These are phyloP conservation scores for Drosophila macrothrix DNA, from an alignment of 2,888 invertebrate genomes.

Conservation along the genomic window DNA sequence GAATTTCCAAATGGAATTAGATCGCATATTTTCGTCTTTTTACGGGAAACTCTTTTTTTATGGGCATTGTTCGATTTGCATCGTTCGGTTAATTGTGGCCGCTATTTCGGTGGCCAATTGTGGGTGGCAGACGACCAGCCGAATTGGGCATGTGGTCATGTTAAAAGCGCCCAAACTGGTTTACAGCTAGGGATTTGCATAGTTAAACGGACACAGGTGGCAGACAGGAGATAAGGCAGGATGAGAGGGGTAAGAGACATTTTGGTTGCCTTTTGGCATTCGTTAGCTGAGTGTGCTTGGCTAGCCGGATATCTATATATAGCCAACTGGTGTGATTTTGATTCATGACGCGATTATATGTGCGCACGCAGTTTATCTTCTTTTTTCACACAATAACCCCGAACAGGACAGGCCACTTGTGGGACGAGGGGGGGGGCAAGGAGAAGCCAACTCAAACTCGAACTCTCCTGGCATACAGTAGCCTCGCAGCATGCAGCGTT, in stretches of 20 bases:
- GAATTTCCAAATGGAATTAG: slow-evolving; percentile 57
- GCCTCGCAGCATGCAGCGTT: slow-evolving; percentile 49
- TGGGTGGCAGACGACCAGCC: slow-evolving; percentile 68
- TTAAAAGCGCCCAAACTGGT: slow-evolving; percentile 41
- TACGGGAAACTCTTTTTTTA: slow-evolving; percentile 38
- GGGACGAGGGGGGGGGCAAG: too few species aligned
- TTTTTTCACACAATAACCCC: slow-evolving; percentile 71
- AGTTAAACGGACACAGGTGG: slow-evolving; percentile 53
- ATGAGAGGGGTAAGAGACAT: not conserved
- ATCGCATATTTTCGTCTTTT: slow-evolving; percentile 6
- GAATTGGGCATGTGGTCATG: slow-evolving; percentile 56
- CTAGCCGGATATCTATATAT: slow-evolving; percentile 79
- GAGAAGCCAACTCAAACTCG: not conserved
- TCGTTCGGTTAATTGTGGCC: slow-evolving; percentile 78
- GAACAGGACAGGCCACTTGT: slow-evolving; percentile 40
- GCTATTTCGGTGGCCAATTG: slow-evolving; percentile 73
- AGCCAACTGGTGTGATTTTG: slow-evolving; percentile 83
- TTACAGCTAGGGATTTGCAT: slow-evolving; percentile 61
- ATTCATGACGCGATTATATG: slow-evolving; percentile 84
- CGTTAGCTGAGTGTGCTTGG: slow-evolving; percentile 56
- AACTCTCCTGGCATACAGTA: slow-evolving; percentile 50
- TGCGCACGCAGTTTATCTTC: slow-evolving; percentile 84
- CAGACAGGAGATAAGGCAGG: slow-evolving; percentile 5
- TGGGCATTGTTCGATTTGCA: slow-evolving; percentile 79
- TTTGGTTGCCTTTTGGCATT: slow-evolving; percentile 48